Conservation (phyloP, 2,888 invertebrate genomes). For the Cenopis cana region DNA sequence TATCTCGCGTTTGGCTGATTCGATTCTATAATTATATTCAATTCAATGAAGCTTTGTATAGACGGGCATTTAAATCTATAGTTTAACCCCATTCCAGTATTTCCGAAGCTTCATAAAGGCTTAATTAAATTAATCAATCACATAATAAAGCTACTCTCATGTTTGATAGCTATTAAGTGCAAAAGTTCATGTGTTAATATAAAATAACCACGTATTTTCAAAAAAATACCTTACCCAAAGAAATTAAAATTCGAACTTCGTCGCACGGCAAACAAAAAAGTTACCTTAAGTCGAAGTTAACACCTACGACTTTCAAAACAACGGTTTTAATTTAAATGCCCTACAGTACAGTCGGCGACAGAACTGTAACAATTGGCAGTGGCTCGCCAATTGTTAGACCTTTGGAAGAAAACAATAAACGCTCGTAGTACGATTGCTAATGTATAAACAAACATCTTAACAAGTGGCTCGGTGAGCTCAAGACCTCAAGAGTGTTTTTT, state of each 20-base stretch:
- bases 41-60: too few species aligned
- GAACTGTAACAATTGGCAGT: not conserved
- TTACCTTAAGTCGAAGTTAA: conserved; percentile 17
- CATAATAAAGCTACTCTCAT: not conserved
- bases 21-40: too few species aligned
- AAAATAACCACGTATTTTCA: not conserved
- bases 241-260: conserved; percentile 3
- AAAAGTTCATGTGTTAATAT: not conserved
- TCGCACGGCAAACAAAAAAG: not conserved
- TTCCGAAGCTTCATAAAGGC: not conserved
- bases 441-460: not conserved
- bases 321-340: conserved; percentile 24
- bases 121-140: not conserved
- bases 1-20: too few species aligned
- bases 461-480: too few species aligned
- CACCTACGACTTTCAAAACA: conserved; percentile 30
- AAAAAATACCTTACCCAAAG: not conserved
- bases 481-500: too few species aligned
- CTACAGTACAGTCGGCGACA: conserved; percentile 9
- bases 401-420: too few species aligned
- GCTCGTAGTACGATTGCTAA: too few species aligned
- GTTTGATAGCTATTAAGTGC: not conserved
- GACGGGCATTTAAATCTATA: not conserved
- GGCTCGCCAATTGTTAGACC: too few species aligned
- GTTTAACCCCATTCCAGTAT: not conserved